phyloP scores from a whole-genome alignment of 1,140 invertebrate species.

The Drosophila azteca region DNA sequence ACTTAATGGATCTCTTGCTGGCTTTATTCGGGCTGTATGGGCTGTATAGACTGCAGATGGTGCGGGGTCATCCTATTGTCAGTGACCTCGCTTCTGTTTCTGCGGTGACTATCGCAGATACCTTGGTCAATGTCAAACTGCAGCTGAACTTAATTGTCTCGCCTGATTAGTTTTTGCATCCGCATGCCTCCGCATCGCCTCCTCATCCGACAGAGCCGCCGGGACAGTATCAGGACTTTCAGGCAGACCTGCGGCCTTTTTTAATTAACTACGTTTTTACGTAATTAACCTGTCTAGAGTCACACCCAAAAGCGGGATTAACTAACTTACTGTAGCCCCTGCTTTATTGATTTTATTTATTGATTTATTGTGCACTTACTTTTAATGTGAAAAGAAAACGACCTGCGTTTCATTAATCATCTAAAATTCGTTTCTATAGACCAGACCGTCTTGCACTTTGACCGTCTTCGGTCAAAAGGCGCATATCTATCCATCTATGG shows the following conservation, averaged over 20 bases:
- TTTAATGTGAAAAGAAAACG: too few species aligned
- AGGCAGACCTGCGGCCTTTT: not conserved
- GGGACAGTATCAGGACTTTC: conserved; percentile 5
- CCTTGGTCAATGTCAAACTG: conserved; percentile 29
- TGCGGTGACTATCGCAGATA: not conserved
- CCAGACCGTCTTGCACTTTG: too few species aligned
- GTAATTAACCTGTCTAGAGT: conserved; percentile 1
- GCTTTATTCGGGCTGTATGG: conserved; percentile 1
- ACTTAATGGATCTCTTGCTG: conserved; percentile 16
- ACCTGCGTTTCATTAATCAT: too few species aligned
- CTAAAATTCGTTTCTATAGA: too few species aligned
- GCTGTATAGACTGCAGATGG: not conserved
- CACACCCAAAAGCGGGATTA: conserved; percentile 16
- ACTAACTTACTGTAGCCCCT: conserved; percentile 39
- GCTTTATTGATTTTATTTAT: too few species aligned
- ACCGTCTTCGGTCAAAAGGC: too few species aligned
- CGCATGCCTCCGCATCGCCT: not conserved
- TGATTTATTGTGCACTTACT: too few species aligned
- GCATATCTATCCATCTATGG: too few species aligned
- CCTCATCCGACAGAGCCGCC: not conserved
- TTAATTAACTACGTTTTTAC: not conserved
- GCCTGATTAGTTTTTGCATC: conserved; percentile 44
- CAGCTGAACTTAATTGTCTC: conserved; percentile 37
- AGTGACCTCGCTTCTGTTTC: not conserved
- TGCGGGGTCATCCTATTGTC: conserved; percentile 14